Evolutionary conservation across 2,888 invertebrate species (phyloP).

Genomic region (Tiliacea citrago): DNA sequence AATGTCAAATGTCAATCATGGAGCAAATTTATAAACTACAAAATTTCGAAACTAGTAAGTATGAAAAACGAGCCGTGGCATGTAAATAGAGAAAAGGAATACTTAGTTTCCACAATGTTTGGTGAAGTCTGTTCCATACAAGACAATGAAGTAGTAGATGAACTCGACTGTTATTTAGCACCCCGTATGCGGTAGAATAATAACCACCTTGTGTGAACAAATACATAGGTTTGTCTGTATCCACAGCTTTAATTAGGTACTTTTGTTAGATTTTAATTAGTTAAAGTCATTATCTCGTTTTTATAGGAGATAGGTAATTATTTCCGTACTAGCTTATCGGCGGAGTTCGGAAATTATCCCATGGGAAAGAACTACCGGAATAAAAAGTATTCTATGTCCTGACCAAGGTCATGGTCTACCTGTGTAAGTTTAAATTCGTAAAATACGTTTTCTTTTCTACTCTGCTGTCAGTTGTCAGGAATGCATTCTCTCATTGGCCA

Average conservation of each 20-base stretch:
- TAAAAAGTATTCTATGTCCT: too few relatives aligned
- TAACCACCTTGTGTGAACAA: neutral
- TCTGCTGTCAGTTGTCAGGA: too few relatives aligned
- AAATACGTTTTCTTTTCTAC: too few relatives aligned
- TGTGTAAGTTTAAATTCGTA: too few relatives aligned
- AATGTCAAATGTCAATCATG: neutral
- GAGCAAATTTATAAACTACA: too few relatives aligned
- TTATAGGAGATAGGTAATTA: neutral
- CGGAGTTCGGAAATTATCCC: too few relatives aligned
- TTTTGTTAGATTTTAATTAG: neutral
- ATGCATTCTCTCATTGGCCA: too few relatives aligned
- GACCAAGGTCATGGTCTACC: too few relatives aligned
- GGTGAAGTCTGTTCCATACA: constrained; percentile 10
- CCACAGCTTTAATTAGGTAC: neutral
- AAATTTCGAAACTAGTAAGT: constrained; percentile 10
- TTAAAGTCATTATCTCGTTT: neutral
- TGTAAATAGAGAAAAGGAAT: constrained; percentile 6
- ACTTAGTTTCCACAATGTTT: constrained; percentile 17
- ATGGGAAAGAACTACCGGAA: too few relatives aligned
- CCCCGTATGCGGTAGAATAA: neutral
- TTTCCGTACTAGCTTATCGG: neutral
- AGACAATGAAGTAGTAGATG: too few relatives aligned
- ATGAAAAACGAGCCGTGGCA: neutral
- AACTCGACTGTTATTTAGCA: constrained; percentile 10
- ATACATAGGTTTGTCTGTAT: neutral